Percentiles rank a stretch among this genome's conserved stretches.
Conservation (phyloP, 2,113 vertebrate genomes). For the Stegastes partitus region DNA sequence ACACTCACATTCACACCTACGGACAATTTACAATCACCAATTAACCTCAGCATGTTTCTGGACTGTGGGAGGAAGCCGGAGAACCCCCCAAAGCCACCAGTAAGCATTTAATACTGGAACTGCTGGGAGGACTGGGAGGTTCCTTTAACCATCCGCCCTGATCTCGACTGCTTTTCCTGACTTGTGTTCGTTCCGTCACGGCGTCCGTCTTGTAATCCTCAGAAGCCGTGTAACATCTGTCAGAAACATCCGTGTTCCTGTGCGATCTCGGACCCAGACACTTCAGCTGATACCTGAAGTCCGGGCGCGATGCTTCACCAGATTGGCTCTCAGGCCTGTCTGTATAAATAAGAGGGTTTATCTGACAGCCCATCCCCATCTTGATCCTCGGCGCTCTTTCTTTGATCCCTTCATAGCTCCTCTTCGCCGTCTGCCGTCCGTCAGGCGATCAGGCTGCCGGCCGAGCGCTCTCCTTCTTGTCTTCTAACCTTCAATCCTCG, state of each 20-base stretch:
- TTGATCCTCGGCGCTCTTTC: conserved; percentile 29
- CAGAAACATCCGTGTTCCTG: neutral
- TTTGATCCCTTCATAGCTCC: conserved; percentile 40
- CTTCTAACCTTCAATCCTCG: conserved; percentile 18
- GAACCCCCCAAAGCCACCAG: neutral
- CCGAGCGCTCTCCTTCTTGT: conserved; percentile 49
- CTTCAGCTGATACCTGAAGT: conserved; percentile 16
- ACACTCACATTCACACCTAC: too few species aligned
- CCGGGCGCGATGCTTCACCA: neutral
- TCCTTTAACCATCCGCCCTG: neutral
- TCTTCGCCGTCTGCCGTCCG: neutral
- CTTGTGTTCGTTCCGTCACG: neutral
- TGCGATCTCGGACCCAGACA: neutral
- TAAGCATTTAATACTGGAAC: too few species aligned
- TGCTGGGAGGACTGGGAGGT: neutral
- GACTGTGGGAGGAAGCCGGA: too few species aligned
- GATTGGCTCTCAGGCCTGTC: conserved; percentile 16
- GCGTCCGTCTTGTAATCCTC: too few species aligned
- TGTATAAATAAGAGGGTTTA: conserved; percentile 39
- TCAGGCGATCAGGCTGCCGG: conserved; percentile 37
- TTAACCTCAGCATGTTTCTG: too few species aligned
- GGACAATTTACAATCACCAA: too few species aligned
- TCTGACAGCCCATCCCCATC: conserved; percentile 41
- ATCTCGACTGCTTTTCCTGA: neutral
- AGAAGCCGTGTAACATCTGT: neutral